A percentile compares a stretch with the other conserved stretches of the same genome.
phyloP scores from a whole-genome alignment of 2,113 vertebrate species.

The Erythrocercus mccallii region DNA sequence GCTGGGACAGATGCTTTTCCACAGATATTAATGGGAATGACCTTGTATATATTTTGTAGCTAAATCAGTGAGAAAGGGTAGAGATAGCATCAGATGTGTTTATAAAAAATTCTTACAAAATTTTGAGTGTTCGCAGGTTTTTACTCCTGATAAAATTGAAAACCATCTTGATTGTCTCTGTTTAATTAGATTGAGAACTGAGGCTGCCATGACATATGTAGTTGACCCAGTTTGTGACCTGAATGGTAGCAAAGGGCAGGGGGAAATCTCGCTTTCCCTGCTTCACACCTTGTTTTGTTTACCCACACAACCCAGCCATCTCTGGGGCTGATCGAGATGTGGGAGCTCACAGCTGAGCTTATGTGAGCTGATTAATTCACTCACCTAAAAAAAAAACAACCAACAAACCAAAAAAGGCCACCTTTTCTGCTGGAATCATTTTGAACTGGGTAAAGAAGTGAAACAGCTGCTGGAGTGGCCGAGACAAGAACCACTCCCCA shows the following conservation, averaged over 20 bases:
- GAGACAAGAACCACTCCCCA: rapidly evolving
- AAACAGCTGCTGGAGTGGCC: background rate
- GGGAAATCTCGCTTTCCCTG: background rate
- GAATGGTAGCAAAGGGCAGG: background rate
- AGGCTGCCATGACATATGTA: background rate
- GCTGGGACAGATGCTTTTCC: background rate
- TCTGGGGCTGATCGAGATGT: rapidly evolving
- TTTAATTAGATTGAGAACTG: background rate
- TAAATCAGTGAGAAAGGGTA: background rate
- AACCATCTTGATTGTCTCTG: background rate
- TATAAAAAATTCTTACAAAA: background rate
- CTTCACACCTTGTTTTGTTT: background rate
- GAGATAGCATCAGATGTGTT: background rate
- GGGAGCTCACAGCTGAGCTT: background rate
- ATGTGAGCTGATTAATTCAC: background rate
- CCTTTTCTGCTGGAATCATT: background rate
- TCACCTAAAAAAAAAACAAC: background rate
- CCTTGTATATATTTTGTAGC: background rate
- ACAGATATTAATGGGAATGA: background rate
- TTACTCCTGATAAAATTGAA: background rate
- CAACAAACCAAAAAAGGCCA: background rate
- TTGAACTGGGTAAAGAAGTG: background rate
- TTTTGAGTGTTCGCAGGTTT: background rate
- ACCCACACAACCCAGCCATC: background rate
- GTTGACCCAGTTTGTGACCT: background rate